Conservation (phyloP, 1,140 invertebrate genomes). For the Heliconius hermathena region DNA sequence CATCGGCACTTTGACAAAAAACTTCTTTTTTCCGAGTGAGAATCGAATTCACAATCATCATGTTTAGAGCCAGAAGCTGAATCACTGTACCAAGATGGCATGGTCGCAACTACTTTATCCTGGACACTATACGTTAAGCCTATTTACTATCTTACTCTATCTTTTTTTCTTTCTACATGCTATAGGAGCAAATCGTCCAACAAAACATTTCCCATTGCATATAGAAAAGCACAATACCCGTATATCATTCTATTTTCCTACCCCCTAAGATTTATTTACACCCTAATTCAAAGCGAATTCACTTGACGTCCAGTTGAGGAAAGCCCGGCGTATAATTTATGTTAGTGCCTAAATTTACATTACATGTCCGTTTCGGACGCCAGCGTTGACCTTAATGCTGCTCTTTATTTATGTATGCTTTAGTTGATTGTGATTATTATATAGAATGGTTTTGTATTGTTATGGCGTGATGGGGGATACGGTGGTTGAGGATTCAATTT, state of each 20-base stretch:
- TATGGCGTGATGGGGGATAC: too few species aligned
- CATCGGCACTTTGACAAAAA: too few species aligned
- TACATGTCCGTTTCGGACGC: constrained; percentile 37
- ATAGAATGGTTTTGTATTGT: neutral
- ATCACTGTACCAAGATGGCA: too few species aligned
- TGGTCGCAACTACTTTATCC: too few species aligned
- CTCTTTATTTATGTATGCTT: constrained; percentile 13
- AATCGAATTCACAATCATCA: too few species aligned
- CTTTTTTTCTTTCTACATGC: neutral
- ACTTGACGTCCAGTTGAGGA: constrained; percentile 43
- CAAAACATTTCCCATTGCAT: neutral
- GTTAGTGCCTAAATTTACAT: constrained; percentile 37
- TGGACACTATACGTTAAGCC: too few species aligned
- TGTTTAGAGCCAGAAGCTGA: too few species aligned
- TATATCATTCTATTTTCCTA: constrained; percentile 17
- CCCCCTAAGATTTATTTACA: constrained; percentile 26
- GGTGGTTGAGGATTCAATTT: neutral
- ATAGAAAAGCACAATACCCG: neutral
- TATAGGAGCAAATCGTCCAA: neutral
- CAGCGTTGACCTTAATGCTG: constrained; percentile 30
- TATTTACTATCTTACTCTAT: too few species aligned
- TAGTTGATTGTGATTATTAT: neutral
- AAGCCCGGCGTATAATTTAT: constrained; percentile 39
- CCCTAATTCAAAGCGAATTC: constrained; percentile 37
- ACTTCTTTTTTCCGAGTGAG: too few species aligned